These are phyloP conservation scores for Actinia equina DNA, from an alignment of 64 coral and sea anemone species.

Conservation along the genomic window DNA sequence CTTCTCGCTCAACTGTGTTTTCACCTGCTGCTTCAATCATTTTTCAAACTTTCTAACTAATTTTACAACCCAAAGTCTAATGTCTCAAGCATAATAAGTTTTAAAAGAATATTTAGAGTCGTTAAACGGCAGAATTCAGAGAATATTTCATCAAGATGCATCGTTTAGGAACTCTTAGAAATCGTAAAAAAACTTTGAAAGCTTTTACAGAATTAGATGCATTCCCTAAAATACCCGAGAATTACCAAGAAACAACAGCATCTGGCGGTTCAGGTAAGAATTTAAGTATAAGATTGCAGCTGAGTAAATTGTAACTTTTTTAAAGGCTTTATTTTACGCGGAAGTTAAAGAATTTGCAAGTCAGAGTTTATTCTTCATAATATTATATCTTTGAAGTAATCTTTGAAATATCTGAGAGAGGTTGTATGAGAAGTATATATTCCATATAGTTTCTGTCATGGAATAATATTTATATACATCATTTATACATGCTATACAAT, in stretches of 20 bases:
- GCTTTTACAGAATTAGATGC: conserved; percentile 95
- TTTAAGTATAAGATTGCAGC: not conserved
- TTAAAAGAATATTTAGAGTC: not conserved
- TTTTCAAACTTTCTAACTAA: not conserved
- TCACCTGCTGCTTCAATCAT: not conserved
- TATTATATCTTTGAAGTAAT: too few relatives aligned
- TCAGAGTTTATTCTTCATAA: too few relatives aligned
- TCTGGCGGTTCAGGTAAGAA: conserved; percentile 83
- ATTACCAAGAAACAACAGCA: conserved; percentile 89
- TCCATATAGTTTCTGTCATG: too few relatives aligned
- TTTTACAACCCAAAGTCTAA: not conserved
- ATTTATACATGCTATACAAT: too few relatives aligned
- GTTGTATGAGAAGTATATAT: too few relatives aligned
- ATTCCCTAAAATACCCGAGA: conserved; percentile 94
- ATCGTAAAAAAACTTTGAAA: conserved; percentile 89
- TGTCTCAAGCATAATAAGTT: not conserved
- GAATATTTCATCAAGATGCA: not conserved
- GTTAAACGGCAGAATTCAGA: not conserved
- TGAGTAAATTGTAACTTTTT: not conserved
- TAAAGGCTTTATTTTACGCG: too few relatives aligned
- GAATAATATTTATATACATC: too few relatives aligned
- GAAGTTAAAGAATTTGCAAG: too few relatives aligned
- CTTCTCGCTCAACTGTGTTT: not conserved
- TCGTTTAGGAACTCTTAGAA: conserved; percentile 55
- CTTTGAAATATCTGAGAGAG: too few relatives aligned